phyloP scores from a whole-genome alignment of 1,140 invertebrate species.

The Patella vulgata region DNA sequence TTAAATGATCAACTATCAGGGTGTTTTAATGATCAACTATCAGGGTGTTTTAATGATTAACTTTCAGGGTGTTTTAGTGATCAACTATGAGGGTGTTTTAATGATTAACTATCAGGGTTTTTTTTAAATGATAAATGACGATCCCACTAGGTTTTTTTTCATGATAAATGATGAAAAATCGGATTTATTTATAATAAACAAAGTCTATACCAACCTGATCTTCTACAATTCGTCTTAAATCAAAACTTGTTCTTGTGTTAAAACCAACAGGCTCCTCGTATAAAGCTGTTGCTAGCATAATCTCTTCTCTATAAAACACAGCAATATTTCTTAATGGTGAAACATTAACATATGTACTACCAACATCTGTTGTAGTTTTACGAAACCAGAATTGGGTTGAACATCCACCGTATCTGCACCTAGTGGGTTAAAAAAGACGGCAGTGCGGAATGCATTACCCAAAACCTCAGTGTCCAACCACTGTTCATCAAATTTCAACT shows the following conservation, averaged over 20 bases:
- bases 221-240: conserved; percentile 62
- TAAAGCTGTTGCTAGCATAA: conserved; percentile 54
- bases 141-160: background rate
- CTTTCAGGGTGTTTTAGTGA: background rate
- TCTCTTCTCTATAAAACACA: conserved; percentile 55
- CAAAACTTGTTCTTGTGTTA: conserved; percentile 57
- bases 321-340: conserved; percentile 10
- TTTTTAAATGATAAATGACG: background rate
- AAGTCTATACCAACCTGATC: conserved; percentile 55
- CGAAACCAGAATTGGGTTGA: too few relatives aligned
- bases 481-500: too few relatives aligned
- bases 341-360: too few relatives aligned
- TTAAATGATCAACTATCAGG: background rate
- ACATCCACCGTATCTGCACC: too few relatives aligned
- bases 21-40: too few relatives aligned
- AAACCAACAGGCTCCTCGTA: conserved; percentile 53
- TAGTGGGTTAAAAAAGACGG: too few relatives aligned
- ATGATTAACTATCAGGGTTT: background rate
- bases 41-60: background rate
- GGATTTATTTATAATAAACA: background rate
- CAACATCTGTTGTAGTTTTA: too few relatives aligned
- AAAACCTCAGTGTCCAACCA: too few relatives aligned
- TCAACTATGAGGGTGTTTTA: background rate
- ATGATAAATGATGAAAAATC: background rate
- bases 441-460: too few relatives aligned